Conservation (phyloP, 2,888 invertebrate species). For the Parthenolecanium corni region DNA sequence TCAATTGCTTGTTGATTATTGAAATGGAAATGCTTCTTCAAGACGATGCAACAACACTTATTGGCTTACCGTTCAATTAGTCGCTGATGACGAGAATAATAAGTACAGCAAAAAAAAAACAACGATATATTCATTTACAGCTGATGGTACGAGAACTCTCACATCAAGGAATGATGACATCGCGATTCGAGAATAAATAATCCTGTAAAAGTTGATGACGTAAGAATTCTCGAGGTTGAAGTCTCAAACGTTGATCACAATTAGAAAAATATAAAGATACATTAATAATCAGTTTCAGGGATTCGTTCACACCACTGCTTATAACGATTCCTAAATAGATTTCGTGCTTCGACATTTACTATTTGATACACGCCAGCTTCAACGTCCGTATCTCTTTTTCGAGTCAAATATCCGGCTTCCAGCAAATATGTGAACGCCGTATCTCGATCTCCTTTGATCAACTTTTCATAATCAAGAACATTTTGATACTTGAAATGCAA, state of each 20-base stretch:
- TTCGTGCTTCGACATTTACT: neutral
- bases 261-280: no score
- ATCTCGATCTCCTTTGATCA: conserved; percentile 7
- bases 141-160: neutral
- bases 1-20: neutral
- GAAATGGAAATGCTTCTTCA: neutral
- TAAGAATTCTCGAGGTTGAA: no score
- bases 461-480: conserved; percentile 10
- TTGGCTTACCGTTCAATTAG: neutral
- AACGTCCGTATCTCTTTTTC: neutral
- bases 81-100: neutral
- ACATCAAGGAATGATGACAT: neutral
- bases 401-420: conserved; percentile 12
- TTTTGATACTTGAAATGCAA: conserved; percentile 8
- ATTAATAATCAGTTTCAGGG: neutral
- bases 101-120: neutral
- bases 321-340: conserved; percentile 1
- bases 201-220: no score
- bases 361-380: neutral
- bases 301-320: conserved; percentile 13
- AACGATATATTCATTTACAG: neutral
- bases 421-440: conserved; percentile 15
- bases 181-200: neutral
- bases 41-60: neutral
- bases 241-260: no score